Evolutionary conservation across 2,888 invertebrate species (phyloP), one percentile per base, ranked within the genome.

Genomic region (Tetheella fluctuosa): DNA sequence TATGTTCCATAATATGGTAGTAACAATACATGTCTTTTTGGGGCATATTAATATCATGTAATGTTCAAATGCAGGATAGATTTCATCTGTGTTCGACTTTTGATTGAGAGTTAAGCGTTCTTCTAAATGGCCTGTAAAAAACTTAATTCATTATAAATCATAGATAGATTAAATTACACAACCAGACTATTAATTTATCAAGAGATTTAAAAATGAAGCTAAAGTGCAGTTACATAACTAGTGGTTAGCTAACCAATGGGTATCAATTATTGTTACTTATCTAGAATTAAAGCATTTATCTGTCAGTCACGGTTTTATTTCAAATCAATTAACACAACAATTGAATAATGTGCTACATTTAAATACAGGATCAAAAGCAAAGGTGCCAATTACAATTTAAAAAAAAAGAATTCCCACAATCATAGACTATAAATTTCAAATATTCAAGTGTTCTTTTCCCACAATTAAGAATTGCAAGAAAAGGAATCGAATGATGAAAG

Each of bases 401-500:
- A 23, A 34, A n/a, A n/a, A 74, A 76, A 80, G 70, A 64, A 79
- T 87, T 90, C 89, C 83, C 89, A 90, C 87, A 88, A 86, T 84
- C 77, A 82, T 76, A 73, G 57, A 68, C 71, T 69, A 71, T 74
- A 80, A 76, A 82, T 83, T 83, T 81, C 81, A 83, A 77, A 85
- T 84, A 84, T 82, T 82, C 68, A 71, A 86, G 83, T 85, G 84
- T 81, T 84, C 86, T 81, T 80, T 86, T 86, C 85, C 88, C 91
- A 91, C 91, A 91, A 90, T 90, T 87, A 84, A 80, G 80, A 77
- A 79, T 82, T 73, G 71, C 71, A 71, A 79, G 81, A 77, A 82
- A 79, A 76, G 68, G 67, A 69, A 73, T 48, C 48, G 64, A 57
- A 65, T 64, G 63, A 70, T 55, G 55, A 70, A 78, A 76, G 74